Conservation (phyloP, 2,888 invertebrate species). For the Phaedon cochleariae region DNA sequence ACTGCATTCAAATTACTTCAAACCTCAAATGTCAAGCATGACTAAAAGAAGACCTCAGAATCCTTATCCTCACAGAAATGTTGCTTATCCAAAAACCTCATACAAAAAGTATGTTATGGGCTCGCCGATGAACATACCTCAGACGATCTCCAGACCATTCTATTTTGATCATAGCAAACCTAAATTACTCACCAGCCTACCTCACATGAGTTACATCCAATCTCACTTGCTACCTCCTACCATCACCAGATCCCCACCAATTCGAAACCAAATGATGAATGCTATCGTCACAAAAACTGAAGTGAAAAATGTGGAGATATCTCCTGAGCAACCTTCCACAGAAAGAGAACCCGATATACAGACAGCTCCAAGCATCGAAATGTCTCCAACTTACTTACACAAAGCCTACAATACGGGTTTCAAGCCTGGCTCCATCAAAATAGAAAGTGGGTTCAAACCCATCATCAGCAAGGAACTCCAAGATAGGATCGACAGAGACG, state of each 20-base stretch:
- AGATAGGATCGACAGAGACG: slow-evolving; percentile 63
- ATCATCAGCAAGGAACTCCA: slow-evolving; percentile 70
- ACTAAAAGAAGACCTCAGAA: not conserved
- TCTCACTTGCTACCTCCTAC: no score
- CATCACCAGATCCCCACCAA: no score
- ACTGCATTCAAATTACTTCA: not conserved
- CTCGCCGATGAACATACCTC: not conserved
- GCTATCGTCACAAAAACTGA: slow-evolving; percentile 26
- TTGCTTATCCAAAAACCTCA: slow-evolving; percentile 18
- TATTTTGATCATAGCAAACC: slow-evolving; percentile 12
- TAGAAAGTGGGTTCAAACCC: slow-evolving; percentile 86
- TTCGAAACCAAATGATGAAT: no score
- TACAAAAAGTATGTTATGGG: slow-evolving; percentile 21
- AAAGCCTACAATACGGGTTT: slow-evolving; percentile 80
- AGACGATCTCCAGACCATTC: slow-evolving; percentile 11
- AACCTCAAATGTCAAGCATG: slow-evolving; percentile 3
- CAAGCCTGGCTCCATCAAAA: slow-evolving; percentile 80
- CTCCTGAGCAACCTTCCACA: slow-evolving; percentile 56
- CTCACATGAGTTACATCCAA: no score
- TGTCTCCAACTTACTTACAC: slow-evolving; percentile 37
- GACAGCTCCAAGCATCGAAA: slow-evolving; percentile 43
- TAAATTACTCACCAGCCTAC: slow-evolving; percentile 1
- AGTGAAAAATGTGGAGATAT: slow-evolving; percentile 53
- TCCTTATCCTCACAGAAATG: slow-evolving; percentile 26
- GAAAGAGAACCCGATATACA: slow-evolving; percentile 52